Base-by-base conservation (phyloP, 2,797 vertebrate genomes). In the Premnoplex brunnescens region DNA sequence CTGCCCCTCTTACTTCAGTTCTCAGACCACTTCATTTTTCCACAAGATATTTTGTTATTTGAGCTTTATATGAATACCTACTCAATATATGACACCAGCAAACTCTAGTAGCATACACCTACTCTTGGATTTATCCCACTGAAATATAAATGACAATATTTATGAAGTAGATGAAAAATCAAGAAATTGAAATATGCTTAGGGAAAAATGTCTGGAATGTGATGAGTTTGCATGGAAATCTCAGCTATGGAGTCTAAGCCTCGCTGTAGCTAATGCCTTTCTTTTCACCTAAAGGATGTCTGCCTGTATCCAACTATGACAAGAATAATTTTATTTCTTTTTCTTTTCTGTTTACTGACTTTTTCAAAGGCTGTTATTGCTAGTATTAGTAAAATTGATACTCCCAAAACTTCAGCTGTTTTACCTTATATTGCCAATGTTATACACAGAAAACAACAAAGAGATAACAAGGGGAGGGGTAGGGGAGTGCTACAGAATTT, bases 111-210 rank as follows among this genome's bases (percentile, higher is more conserved):
- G 14, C n/a, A 58, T 23, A 73, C 4, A 4, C 46, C 51, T 41
- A 58, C 26, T 89, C 52, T 78, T 78, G 56, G 37, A 49, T 78
- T 88, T 89, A 64, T 71, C 34, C 49, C 15, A 32, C 32, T 86
- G 64, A 82, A 96, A 73, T 64, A 89, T 52, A 86, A 89, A 78
- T 72, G 12, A 49, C 32, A 81, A 82, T 83, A 91, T 82, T 87
- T 94, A 74, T 91, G 66, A 91, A 82, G 10, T 56, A 43, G 41
- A 81, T 84, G 41, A 85, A 88, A 28, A 86, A 56, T 66, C 32
- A 92, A 91, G 36, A 75, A 92, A 88, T 63, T 78, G 36, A 75
- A 94, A 60, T 30, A 64, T 37, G 30, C 15, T 88, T 73, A 88
- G 20, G 30, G 23, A 85, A 36, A 94, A 87, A 14, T 74, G 37